These are phyloP conservation scores for Hemiprocne comata DNA, from an alignment of 2,113 vertebrate species.

Conservation along the genomic window DNA sequence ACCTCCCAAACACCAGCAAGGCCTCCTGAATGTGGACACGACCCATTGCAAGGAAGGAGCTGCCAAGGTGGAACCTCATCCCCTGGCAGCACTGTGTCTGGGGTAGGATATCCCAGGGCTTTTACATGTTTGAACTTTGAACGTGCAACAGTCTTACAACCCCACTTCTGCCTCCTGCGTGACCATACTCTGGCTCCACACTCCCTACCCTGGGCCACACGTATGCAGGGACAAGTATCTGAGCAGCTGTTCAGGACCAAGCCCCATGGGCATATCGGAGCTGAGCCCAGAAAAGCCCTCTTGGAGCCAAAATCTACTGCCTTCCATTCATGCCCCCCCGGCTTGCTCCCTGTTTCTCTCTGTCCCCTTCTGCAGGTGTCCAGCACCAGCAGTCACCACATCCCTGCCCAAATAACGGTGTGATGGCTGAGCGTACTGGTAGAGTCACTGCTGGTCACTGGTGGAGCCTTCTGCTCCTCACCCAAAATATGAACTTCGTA, in stretches of 20 bases:
- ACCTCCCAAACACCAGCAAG: background rate
- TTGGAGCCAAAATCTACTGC: background rate
- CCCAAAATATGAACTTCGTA: background rate
- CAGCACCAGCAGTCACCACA: background rate
- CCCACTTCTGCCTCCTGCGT: background rate
- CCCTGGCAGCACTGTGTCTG: rapidly evolving
- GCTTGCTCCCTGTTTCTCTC: background rate
- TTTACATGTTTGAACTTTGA: background rate
- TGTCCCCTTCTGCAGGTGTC: background rate
- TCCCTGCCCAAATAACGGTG: background rate
- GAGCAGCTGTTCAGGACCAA: rapidly evolving
- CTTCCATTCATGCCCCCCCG: background rate
- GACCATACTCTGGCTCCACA: background rate
- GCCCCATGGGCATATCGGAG: background rate
- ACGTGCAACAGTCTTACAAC: rapidly evolving
- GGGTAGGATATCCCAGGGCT: background rate
- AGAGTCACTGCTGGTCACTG: background rate
- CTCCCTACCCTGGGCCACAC: background rate
- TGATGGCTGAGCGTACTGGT: background rate
- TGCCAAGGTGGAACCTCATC: background rate
- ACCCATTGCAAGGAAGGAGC: background rate
- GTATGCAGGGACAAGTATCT: rapidly evolving
- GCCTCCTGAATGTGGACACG: background rate
- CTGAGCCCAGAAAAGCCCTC: background rate
- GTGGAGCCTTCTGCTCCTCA: background rate